phyloP scores from a whole-genome alignment of 2,113 vertebrate genomes.

The Tachuris rubrigastra region DNA sequence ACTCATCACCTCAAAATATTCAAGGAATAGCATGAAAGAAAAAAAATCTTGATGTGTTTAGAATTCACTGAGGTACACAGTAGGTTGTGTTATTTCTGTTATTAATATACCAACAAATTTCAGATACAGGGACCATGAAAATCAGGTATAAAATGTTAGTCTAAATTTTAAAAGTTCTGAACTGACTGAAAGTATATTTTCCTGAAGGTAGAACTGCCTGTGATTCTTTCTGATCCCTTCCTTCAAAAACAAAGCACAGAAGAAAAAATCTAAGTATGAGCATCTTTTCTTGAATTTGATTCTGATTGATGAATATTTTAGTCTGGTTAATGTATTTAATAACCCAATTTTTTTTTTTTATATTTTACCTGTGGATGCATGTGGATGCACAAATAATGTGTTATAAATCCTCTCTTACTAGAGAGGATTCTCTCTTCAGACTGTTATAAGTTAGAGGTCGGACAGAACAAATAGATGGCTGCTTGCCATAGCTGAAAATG shows the following conservation, averaged over 20 bases:
- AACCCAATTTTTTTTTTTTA: not conserved
- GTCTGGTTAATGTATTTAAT: not conserved
- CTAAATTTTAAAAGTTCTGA: not conserved
- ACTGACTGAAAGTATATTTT: not conserved
- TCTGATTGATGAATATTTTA: not conserved
- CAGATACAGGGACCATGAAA: not conserved
- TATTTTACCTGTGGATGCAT: not conserved
- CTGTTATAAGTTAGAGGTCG: not conserved
- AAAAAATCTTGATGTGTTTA: not conserved
- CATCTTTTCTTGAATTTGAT: not conserved
- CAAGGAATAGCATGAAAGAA: not conserved
- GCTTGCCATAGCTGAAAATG: not conserved
- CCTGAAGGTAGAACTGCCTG: not conserved
- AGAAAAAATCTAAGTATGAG: not conserved
- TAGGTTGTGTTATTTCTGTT: not conserved
- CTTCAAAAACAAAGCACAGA: not conserved
- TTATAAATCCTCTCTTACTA: not conserved
- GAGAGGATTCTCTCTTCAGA: not conserved
- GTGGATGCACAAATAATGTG: not conserved
- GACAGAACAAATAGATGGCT: not conserved
- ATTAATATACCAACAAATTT: not conserved
- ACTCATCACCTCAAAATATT: not conserved
- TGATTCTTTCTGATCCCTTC: not conserved
- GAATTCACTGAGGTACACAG: not conserved
- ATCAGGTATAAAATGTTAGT: not conserved